Conservation (phyloP, 2,113 vertebrate species). For the Paradoxurus hermaphroditus region DNA sequence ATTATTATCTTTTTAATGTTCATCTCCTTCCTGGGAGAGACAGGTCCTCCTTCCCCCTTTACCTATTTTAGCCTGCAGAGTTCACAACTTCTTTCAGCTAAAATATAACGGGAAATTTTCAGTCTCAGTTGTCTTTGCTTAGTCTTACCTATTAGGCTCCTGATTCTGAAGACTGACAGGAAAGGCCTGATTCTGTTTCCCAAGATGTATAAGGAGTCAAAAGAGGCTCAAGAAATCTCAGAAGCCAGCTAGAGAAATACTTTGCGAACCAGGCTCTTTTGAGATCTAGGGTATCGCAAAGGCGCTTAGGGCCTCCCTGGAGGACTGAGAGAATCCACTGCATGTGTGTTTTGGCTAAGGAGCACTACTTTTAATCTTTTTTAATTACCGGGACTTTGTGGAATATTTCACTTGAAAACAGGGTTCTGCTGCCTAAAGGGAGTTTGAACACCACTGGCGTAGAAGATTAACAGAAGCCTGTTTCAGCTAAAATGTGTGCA, state of each 20-base stretch:
- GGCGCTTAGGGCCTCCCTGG: neutral
- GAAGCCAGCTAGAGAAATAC: neutral
- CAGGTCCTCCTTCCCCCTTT: neutral
- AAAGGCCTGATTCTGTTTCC: neutral
- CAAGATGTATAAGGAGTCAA: neutral
- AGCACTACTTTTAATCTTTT: neutral
- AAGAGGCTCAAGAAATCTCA: neutral
- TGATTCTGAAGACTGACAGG: neutral
- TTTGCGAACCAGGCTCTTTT: neutral
- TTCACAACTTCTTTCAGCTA: neutral
- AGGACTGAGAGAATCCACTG: neutral
- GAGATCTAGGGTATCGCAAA: neutral
- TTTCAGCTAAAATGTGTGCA: neutral
- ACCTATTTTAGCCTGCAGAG: neutral
- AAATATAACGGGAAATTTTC: neutral
- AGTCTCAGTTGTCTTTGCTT: neutral
- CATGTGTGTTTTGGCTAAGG: neutral
- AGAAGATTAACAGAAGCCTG: neutral
- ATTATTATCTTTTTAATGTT: neutral
- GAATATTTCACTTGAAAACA: constrained; percentile 10
- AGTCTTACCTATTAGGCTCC: neutral
- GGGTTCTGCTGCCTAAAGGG: neutral
- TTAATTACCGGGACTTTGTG: neutral
- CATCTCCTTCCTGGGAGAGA: neutral
- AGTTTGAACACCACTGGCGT: neutral